Conservation (phyloP, 2,888 invertebrate species). For the Zaprionus obscuricornis region DNA sequence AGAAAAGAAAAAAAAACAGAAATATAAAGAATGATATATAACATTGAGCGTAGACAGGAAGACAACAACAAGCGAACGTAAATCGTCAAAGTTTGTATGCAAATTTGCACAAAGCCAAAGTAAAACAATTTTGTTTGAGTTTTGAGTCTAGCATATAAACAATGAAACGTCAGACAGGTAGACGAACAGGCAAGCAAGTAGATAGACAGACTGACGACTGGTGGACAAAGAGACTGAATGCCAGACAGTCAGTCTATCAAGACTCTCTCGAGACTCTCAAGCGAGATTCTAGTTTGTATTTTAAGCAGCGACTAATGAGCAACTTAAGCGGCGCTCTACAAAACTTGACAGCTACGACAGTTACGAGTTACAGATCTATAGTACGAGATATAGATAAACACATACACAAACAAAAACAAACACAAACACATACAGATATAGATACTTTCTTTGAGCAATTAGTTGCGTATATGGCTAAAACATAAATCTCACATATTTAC, state of each 20-base stretch:
- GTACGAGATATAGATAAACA: slow-evolving; percentile 16
- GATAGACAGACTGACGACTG: not conserved
- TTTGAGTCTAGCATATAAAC: too few species aligned
- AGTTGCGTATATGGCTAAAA: slow-evolving; percentile 67
- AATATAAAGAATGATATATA: too few species aligned
- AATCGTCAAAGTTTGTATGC: slow-evolving; percentile 63
- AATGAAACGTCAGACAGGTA: not conserved
- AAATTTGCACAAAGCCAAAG: slow-evolving; percentile 40
- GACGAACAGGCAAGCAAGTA: not conserved
- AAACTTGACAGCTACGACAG: slow-evolving; percentile 1
- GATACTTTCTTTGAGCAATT: slow-evolving; percentile 67
- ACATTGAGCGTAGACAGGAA: slow-evolving; percentile 58
- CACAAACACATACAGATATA: too few species aligned
- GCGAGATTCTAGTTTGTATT: slow-evolving; percentile 54
- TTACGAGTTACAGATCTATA: slow-evolving; percentile 7
- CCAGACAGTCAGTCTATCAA: slow-evolving; percentile 48
- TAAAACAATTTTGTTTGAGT: not conserved
- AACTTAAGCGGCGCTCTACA: slow-evolving; percentile 24
- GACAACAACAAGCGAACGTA: slow-evolving; percentile 28
- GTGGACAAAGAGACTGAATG: slow-evolving; percentile 6
- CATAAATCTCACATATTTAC: slow-evolving; percentile 69
- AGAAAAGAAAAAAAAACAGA: too few species aligned
- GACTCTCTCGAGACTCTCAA: slow-evolving; percentile 32
- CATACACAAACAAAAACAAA: too few species aligned
- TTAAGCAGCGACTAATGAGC: slow-evolving; percentile 62